Percentiles rank a stretch among this genome's conserved stretches.
Evolutionary conservation across 2,888 invertebrate species (phyloP).

Genomic region (Octodonta nipae): DNA sequence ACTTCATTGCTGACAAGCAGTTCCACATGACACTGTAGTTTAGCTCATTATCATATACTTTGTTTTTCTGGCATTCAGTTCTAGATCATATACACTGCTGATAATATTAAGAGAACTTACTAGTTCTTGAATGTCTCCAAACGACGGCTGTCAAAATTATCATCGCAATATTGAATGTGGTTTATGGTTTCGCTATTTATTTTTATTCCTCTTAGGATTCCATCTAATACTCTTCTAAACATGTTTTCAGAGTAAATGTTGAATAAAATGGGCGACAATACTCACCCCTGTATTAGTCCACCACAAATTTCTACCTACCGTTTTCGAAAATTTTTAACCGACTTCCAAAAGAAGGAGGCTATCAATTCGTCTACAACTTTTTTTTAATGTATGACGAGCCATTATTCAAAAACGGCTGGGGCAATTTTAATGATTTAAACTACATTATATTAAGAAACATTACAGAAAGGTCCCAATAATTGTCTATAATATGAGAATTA

Average conservation of each 20-base stretch:
- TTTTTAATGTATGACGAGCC: no score
- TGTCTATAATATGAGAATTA: no score
- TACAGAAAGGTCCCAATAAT: no score
- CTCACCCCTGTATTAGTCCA: slow-evolving; percentile 1
- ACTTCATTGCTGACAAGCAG: slow-evolving; percentile 1
- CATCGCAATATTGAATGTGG: background rate
- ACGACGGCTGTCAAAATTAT: slow-evolving; percentile 1
- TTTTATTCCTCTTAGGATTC: background rate
- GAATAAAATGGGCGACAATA: background rate
- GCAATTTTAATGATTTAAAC: no score
- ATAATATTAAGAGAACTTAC: slow-evolving; percentile 1
- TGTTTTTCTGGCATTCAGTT: slow-evolving; percentile 1
- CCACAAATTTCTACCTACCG: no score
- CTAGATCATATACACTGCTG: background rate
- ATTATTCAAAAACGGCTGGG: no score
- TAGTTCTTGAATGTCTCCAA: slow-evolving; percentile 1
- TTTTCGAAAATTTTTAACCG: no score
- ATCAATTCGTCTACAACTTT: no score
- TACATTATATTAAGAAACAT: no score
- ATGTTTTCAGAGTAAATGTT: slow-evolving; percentile 2
- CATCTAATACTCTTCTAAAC: slow-evolving; percentile 1
- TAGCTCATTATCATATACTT: background rate
- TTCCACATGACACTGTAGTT: slow-evolving; percentile 1
- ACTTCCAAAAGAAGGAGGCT: no score
- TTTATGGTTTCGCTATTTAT: slow-evolving; percentile 1